A percentile compares a stretch with the other conserved stretches of the same genome.
Evolutionary conservation across 2,888 invertebrate genomes (phyloP).

Genomic region (Camponotus fellah): DNA sequence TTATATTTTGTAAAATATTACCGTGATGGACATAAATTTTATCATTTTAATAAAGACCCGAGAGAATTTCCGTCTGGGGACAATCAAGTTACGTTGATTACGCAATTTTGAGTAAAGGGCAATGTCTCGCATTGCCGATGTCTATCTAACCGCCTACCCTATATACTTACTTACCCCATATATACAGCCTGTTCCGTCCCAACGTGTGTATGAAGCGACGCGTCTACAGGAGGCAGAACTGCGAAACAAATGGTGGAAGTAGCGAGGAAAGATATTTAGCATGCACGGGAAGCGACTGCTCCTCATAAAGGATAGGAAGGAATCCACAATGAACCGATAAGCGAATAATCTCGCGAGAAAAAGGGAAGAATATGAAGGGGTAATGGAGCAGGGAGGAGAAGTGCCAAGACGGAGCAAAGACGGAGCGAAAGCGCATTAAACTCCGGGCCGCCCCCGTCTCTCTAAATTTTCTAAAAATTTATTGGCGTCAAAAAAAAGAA

Average conservation of each 20-base stretch:
- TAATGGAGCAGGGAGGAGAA: constrained; percentile 44
- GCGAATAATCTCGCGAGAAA: constrained; percentile 76
- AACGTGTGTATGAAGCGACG: constrained; percentile 25
- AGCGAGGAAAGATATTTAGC: constrained; percentile 68
- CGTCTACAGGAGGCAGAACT: constrained; percentile 12
- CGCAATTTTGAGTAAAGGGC: background rate
- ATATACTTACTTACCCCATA: constrained; percentile 38
- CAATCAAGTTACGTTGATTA: constrained; percentile 3
- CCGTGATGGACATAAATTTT: constrained; percentile 2
- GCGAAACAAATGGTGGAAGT: constrained; percentile 41
- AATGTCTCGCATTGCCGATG: background rate
- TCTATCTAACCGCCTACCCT: constrained; percentile 52
- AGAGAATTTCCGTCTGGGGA: background rate
- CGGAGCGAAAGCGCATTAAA: constrained; percentile 18
- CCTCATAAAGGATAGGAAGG: constrained; percentile 79
- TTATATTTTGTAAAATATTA: background rate
- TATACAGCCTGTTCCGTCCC: constrained; percentile 6
- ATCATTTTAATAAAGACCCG: background rate
- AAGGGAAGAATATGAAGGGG: constrained; percentile 54
- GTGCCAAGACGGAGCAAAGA: constrained; percentile 23
- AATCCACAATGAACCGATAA: constrained; percentile 81
- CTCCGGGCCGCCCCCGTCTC: background rate
- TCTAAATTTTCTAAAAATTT: constrained; percentile 26
- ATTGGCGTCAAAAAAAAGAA: background rate
- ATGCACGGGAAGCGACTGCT: constrained; percentile 74